Evolutionary conservation across 1,140 invertebrate species (phyloP).

Genomic region (Brachionus rotundiformis): DNA sequence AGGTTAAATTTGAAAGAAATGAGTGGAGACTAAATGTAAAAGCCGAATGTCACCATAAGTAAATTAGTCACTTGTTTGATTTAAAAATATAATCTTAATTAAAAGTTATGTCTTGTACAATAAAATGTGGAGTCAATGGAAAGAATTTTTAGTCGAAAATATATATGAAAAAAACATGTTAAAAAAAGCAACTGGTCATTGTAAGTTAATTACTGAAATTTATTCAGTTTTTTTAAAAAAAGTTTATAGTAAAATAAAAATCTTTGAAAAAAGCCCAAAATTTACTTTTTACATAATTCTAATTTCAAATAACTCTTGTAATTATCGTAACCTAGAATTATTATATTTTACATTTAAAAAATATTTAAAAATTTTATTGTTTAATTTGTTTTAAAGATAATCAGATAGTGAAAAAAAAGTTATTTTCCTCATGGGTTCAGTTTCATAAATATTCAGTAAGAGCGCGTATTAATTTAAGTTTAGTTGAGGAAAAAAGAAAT

Average conservation of each 20-base stretch:
- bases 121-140: slow-evolving; percentile 30
- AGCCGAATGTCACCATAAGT: slow-evolving; percentile 44
- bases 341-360: no score
- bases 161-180: neutral
- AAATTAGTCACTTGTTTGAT: neutral
- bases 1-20: slow-evolving; percentile 12
- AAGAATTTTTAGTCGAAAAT: neutral
- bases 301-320: no score
- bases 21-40: slow-evolving; percentile 50
- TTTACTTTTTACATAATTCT: no score
- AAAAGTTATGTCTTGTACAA: slow-evolving; percentile 24
- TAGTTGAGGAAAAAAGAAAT: slow-evolving; percentile 15
- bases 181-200: neutral
- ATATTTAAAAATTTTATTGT: neutral
- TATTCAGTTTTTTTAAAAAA: no score
- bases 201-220: no score
- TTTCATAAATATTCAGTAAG: neutral
- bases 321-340: no score
- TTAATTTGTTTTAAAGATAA: slow-evolving; percentile 1
- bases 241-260: no score
- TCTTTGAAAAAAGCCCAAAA: no score
- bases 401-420: slow-evolving; percentile 14
- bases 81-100: neutral
- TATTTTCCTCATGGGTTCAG: neutral
- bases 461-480: neutral